Percentiles rank a stretch among this genome's conserved stretches.
Evolutionary conservation across 2,797 vertebrate genomes (phyloP).

Genomic region (Falco concolor): DNA sequence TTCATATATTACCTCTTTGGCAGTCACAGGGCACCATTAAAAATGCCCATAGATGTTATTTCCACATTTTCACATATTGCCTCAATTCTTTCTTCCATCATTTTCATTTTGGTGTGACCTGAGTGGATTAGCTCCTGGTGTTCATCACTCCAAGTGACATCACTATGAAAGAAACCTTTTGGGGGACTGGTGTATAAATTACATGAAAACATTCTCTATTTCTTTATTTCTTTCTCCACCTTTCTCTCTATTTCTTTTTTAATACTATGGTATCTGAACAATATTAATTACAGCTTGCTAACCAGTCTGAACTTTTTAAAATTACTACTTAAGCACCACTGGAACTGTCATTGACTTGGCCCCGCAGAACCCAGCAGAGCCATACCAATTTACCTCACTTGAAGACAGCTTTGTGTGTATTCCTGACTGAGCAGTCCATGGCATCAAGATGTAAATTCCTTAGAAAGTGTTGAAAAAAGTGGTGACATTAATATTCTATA

Average conservation of each 20-base stretch:
- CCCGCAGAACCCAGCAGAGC: background rate
- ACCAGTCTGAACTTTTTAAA: background rate
- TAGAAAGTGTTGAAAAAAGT: background rate
- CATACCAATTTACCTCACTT: background rate
- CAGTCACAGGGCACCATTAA: background rate
- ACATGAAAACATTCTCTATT: background rate
- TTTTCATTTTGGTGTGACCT: conserved; percentile 2
- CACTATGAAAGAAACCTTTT: background rate
- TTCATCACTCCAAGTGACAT: background rate
- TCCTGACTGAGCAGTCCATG: background rate
- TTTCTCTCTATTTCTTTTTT: background rate
- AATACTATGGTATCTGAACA: background rate
- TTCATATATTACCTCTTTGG: background rate
- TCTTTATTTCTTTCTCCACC: background rate
- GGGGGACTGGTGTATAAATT: background rate
- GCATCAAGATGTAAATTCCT: background rate
- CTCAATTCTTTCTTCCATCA: background rate
- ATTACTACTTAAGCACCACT: background rate
- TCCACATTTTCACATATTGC: background rate
- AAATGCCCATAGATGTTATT: conserved; percentile 12
- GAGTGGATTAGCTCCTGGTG: conserved; percentile 11
- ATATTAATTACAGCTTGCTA: background rate
- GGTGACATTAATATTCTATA: background rate
- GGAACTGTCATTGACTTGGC: background rate
- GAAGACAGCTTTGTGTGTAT: background rate